Evolutionary conservation across 2,888 invertebrate genomes (phyloP), one percentile per base, ranked within the genome.

Genomic region (Strigamia transsilvanica): DNA sequence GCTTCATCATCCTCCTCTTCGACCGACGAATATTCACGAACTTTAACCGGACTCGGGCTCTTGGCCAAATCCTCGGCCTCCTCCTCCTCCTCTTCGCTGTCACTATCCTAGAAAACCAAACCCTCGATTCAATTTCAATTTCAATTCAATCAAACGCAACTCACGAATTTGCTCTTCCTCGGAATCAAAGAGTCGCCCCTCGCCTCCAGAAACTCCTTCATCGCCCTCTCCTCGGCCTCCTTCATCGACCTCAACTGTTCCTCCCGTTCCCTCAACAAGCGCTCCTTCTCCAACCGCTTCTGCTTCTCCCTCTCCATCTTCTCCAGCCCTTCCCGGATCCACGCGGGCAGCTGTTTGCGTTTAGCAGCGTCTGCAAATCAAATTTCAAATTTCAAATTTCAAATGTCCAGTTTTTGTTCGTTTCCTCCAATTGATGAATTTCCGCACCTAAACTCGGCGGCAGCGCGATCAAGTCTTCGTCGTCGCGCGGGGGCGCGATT

Each of bases 271-370:
- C 91, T 90, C 86, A 91, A 90, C 85, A 93, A 92, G 84, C 92
- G 90, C 86, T 94, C 93, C 82, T 92, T 92, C 87, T 97, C 96
- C 85, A 95, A 90, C 84, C 96, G 96, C 86, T 92, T 94, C 86
- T 93, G 92, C 86, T 97, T 97, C 85, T 98, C 97, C 32, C 94
- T 91, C 88, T 99, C 98, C 96, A 98, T 98, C 90, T 98, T 98
- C 87, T 98, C 98, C 85, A 99, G 89, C 42, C 98, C 98, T 90
- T 96, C 98, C 88, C 98, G 91, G 84, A 99, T 98, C 99, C 99
- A 99, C 0, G 95, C 96, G n/a, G 99, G 99, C 27, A 99, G 90
- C 85, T 94, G 93, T 86, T 96, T 93, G 51, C 97, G 90, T 88
- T 95, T 95, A 21, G 93, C 94, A 18, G 95, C 95, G 88, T 97